A percentile compares a stretch with the other conserved stretches of the same genome.
These are phyloP conservation scores for Regulus satrapa DNA, from an alignment of 2,113 vertebrate genomes.

Conservation along the genomic window DNA sequence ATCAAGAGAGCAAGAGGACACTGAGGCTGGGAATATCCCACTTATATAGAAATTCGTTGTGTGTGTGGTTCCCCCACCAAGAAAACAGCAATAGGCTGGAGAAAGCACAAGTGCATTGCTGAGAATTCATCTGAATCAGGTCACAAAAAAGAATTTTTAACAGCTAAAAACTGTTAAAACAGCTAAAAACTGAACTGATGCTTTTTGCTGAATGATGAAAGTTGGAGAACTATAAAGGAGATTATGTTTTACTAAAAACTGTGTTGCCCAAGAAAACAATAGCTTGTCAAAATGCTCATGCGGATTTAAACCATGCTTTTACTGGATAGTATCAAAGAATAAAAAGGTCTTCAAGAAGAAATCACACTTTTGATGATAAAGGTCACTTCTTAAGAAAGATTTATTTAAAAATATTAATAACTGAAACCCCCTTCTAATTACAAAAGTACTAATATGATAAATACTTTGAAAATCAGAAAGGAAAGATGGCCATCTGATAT, in stretches of 20 bases:
- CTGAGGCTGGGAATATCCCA: not conserved
- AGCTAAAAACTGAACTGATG: not conserved
- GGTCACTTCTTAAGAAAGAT: not conserved
- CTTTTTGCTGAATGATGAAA: not conserved
- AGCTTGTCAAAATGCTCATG: not conserved
- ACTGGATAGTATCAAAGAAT: not conserved
- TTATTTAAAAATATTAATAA: not conserved
- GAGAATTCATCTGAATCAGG: not conserved
- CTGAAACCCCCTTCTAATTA: not conserved
- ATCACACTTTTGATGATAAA: not conserved
- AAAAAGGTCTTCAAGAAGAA: not conserved
- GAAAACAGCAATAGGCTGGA: not conserved
- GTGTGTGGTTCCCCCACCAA: not conserved
- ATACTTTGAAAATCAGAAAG: not conserved
- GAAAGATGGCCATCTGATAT: not conserved
- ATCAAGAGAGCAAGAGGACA: not conserved
- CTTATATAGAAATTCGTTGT: not conserved
- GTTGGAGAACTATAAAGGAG: not conserved
- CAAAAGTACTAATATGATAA: not conserved
- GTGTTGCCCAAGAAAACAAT: not conserved
- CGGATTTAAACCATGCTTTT: not conserved
- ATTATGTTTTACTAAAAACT: not conserved
- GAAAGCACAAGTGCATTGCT: not conserved
- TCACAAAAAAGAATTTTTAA: not conserved
- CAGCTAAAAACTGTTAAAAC: too few species aligned